These are phyloP conservation scores for Coecobrya sp. DNA, from an alignment of 2,888 invertebrate genomes.

Conservation along the genomic window DNA sequence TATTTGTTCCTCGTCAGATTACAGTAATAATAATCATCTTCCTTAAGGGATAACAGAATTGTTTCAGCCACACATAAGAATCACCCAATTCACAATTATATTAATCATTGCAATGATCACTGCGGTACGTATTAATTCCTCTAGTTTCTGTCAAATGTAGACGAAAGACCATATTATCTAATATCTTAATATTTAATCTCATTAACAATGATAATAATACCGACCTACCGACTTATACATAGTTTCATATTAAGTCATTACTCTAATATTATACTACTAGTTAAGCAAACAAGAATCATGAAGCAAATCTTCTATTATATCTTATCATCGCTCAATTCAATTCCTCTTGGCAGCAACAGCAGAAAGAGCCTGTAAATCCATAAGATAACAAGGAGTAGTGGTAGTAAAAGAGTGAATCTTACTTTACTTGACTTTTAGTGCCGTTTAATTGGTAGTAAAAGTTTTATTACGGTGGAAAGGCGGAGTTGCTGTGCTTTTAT, in stretches of 20 bases:
- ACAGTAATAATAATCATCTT: neutral
- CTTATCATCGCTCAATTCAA: constrained; percentile 51
- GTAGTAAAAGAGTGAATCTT: constrained; percentile 71
- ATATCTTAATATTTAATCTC: neutral
- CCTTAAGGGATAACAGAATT: neutral
- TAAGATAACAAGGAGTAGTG: constrained; percentile 24
- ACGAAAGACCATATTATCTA: neutral
- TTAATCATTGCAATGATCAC: neutral
- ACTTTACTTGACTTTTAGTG: constrained; percentile 79
- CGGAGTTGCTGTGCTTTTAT: constrained; percentile 76
- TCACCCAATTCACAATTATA: constrained; percentile 44
- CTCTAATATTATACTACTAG: neutral
- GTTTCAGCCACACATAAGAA: constrained; percentile 32
- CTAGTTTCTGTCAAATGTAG: neutral
- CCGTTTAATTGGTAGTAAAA: constrained; percentile 79
- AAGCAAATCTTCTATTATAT: constrained; percentile 22
- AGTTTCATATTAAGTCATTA: neutral
- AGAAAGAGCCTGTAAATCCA: neutral
- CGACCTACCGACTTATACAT: neutral
- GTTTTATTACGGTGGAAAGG: constrained; percentile 77
- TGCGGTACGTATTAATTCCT: neutral
- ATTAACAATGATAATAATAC: neutral
- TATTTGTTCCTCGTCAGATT: neutral
- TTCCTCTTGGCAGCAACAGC: constrained; percentile 63
- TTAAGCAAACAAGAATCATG: neutral